Evolutionary conservation across 2,113 vertebrate genomes (phyloP).

Genomic region (Rattus norvegicus): DNA sequence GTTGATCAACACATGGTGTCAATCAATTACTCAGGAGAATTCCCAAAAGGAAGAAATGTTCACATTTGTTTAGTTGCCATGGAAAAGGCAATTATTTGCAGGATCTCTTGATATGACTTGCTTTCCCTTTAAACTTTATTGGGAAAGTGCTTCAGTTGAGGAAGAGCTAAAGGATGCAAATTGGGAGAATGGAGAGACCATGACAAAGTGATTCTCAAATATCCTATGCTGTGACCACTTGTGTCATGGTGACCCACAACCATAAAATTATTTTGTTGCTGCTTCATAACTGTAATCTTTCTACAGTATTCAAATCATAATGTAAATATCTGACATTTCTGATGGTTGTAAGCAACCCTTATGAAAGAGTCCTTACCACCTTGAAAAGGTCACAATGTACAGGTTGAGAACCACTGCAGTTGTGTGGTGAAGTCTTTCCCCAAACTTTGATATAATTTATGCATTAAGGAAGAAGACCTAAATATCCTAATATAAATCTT

Average conservation of each 20-base stretch:
- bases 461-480: neutral
- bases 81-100: neutral
- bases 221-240: too few relatives aligned
- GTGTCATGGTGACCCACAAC: neutral
- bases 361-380: neutral
- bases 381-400: too few relatives aligned
- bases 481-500: neutral
- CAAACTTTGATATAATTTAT: conserved; percentile 20
- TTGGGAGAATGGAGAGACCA: too few relatives aligned
- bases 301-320: neutral
- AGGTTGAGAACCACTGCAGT: neutral
- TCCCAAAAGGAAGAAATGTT: conserved; percentile 19
- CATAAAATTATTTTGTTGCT: neutral
- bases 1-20: neutral
- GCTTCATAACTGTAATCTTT: neutral
- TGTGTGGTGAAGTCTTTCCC: neutral
- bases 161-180: neutral
- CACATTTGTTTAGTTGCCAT: conserved; percentile 53
- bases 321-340: neutral
- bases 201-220: neutral
- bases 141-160: neutral
- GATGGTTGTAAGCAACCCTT: neutral
- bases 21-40: neutral
- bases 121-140: neutral
- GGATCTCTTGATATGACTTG: conserved; percentile 41